Evolutionary conservation across 2,797 vertebrate species (phyloP), one percentile per base, ranked within the genome.

Genomic region (Gobionotothen gibberifrons): DNA sequence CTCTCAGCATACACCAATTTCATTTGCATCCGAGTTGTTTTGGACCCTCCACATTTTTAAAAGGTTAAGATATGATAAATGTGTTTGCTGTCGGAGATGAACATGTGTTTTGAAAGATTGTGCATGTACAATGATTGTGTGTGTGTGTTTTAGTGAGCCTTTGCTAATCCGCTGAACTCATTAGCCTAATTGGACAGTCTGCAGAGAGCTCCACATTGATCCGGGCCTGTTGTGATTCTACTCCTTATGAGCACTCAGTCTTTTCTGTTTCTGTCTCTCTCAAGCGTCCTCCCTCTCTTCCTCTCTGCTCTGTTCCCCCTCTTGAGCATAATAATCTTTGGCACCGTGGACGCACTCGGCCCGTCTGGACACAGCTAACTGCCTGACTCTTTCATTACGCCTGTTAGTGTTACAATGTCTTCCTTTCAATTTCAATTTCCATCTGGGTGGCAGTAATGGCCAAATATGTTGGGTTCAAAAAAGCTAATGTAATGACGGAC

Each of bases 141-240:
- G 68, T 22, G 52, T 47, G 70, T 39, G 69, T 46, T 57, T 55
- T 68, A 29, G 66, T 3, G 42, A 80, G 59, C 49, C 17, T 10
- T 17, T 75, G 82, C 82, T 87, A 90, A 91, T 93, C 82, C 77
- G 62, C 74, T 78, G 78, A 78, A 90, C 85, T 91, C 87, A 91
- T 93, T 92, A 91, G 86, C 65, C 85, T 93, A 93, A 93, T 92
- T 93, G 90, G 89, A 84, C 83, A 66, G 86, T 86, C 79, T 86
- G 82, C 65, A 78, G 76, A 87, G 82, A 86, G 82, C 85, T 74
- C 63, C 74, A 72, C 86, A 92, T 90, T 91, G 89, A 91, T 85
- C 83, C 62, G 46, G 82, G 66, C 36, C 66, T 72, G 76, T 80
- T 89, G 84, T 43, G 48, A 74, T 75, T 89, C 89, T 58, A 79